phyloP scores from a whole-genome alignment of 1,140 invertebrate species.

The Drosophila watanabei region DNA sequence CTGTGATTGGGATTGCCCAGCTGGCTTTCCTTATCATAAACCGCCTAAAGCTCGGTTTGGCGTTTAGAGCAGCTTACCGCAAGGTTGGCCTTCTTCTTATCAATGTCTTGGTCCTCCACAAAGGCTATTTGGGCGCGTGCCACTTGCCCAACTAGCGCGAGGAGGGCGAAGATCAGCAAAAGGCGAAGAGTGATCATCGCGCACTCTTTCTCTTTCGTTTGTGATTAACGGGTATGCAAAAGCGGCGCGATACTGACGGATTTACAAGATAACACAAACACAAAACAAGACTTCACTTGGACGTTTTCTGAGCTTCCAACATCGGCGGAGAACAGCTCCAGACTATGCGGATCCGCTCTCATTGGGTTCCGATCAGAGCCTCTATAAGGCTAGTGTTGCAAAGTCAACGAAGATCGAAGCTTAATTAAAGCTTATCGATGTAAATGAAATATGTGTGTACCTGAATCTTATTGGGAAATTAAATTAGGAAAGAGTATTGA shows the following conservation, averaged over 20 bases:
- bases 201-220: slow-evolving; percentile 17
- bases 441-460: neutral
- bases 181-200: slow-evolving; percentile 46
- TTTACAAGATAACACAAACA: slow-evolving; percentile 31
- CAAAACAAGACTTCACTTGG: slow-evolving; percentile 15
- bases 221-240: slow-evolving; percentile 49
- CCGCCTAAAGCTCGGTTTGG: neutral
- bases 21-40: slow-evolving; percentile 49
- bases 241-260: slow-evolving; percentile 7
- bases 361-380: slow-evolving; percentile 2
- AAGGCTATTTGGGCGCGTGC: slow-evolving; percentile 61
- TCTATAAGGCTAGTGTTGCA: slow-evolving; percentile 7
- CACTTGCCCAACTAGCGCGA: slow-evolving; percentile 29
- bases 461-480: neutral
- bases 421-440: neutral
- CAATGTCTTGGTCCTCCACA: slow-evolving; percentile 70
- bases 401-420: neutral
- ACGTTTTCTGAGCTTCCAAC: slow-evolving; percentile 7
- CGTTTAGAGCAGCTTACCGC: slow-evolving; percentile 47
- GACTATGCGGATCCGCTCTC: slow-evolving; percentile 16
- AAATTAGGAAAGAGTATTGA: neutral
- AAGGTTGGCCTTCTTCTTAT: slow-evolving; percentile 78
- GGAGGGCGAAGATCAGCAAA: slow-evolving; percentile 41
- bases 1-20: slow-evolving; percentile 3
- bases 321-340: slow-evolving; percentile 15